Base-by-base conservation (phyloP, 2,888 invertebrate genomes). In the Malthinus flaveolus region DNA sequence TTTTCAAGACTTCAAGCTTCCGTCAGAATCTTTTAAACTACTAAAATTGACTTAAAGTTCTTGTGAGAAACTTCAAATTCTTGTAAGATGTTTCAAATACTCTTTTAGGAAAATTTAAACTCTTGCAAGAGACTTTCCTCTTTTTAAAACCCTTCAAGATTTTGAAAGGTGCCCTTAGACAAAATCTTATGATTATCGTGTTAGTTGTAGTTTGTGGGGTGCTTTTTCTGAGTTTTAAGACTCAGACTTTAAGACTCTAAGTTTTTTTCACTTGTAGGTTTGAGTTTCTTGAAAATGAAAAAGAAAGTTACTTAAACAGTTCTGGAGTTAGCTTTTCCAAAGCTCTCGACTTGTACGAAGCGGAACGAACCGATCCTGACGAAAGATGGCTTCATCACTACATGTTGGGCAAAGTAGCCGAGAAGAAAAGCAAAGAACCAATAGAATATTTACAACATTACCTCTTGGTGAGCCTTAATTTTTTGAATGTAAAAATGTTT, bases 341-440 rank as follows among this genome's bases (percentile, higher is more conserved):
- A 32, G 88, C 89, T 1, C 83, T 88, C 56, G 82, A 84, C 52
- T 82, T 87, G 65, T 82, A 86, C 52, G 83, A 84, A 63, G 77
- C 81, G 1, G 81, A 81, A 36, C 85, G 85, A 51, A 83, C 83
- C 62, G 81, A 81, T 44, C 78, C 82, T 0, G 95, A 95, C 73
- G 96, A 97, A 73, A 84, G 90, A 56, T 97, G 97, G 97, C 81
- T 96, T 33, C 89, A 92, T 71, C 92, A 93, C 76, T 97, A 96
- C 73, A 95, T 97, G 91, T 81, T 97, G n/a, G 97, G 95, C 0
- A 97, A 97, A 84, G 90, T 96, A 50, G 86, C 90, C 0, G 96
- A 97, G 76, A 97, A 97, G 73, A 85, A 86, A 58, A 87, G 88
- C 65, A 87, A 87, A 63, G 85, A 88, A 55, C 90, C 93, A 0